phyloP scores from a whole-genome alignment of 2,797 vertebrate genomes.

The Taeniopygia guttata region DNA sequence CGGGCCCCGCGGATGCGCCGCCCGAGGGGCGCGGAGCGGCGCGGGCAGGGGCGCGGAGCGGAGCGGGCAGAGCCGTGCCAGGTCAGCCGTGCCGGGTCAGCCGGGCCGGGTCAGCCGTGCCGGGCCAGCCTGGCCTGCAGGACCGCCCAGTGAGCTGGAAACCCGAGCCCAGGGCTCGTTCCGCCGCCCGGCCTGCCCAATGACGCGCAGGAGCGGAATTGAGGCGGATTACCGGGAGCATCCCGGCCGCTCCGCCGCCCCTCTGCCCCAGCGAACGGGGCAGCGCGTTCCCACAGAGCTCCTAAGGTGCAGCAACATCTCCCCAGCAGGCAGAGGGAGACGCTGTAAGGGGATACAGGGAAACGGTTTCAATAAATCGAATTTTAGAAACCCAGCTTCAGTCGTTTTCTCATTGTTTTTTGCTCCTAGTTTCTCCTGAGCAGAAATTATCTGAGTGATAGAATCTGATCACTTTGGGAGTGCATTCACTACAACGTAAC shows the following conservation, averaged over 20 bases:
- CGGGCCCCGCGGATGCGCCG: too few species aligned
- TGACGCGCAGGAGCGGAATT: constrained; percentile 77
- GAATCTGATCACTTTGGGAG: background rate
- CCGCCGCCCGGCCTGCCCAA: constrained; percentile 57
- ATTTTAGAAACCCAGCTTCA: background rate
- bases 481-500: background rate
- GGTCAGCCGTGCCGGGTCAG: too few species aligned
- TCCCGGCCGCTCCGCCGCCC: constrained; percentile 1
- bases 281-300: background rate
- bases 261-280: background rate
- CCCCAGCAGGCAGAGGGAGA: constrained; percentile 13
- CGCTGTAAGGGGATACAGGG: background rate
- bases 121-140: too few species aligned
- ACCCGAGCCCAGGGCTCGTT: background rate
- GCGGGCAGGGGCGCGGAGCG: too few species aligned
- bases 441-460: background rate
- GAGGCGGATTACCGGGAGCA: constrained; percentile 80
- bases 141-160: too few species aligned
- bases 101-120: too few species aligned
- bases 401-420: accelerated
- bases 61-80: too few species aligned
- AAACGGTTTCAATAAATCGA: background rate
- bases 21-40: too few species aligned
- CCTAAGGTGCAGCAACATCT: background rate
- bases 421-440: accelerated